Evolutionary conservation across 2,888 invertebrate genomes (phyloP), one percentile per base, ranked within the genome.

Genomic region (Yponomeuta sedellus): DNA sequence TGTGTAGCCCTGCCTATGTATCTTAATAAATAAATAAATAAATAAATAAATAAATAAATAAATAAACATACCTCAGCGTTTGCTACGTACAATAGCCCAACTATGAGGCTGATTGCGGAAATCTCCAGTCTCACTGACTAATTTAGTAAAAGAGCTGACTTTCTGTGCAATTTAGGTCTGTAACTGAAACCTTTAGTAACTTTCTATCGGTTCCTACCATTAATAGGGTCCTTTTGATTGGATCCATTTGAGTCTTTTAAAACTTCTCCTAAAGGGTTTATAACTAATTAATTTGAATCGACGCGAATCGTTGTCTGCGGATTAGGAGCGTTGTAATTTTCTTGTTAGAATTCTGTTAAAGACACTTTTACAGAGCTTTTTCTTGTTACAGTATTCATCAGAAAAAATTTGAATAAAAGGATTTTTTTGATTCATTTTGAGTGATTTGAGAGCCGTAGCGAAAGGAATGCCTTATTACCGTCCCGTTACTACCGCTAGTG

Each of bases 261-360:
- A 52, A 52, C 44, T 52, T 52, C 44, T 52, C 44, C 44, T 4
- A 52, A 52, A 52, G 44, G 44, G 44, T 52, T 52, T 52, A 16
- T 52, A 52, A 52, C 44, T 52, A 52, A 52, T 52, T 52, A 52
- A 52, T 52, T 52, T 16, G 44, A 52, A 52, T 52, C 44, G 44
- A 52, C 44, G 44, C 8, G 16, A 52, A 52, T 52, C 16, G 44
- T 52, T 52, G 44, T 12, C 44, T 6, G 16, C 44, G 44, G 44
- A 52, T 52, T 52, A 52, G 44, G 44, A 16, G 16, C 44, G 16
- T 34, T 34, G 10, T 52, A 16, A 52, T 52, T 52, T 52, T 52
- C 12, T 52, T 52, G 16, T 16, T 52, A 16, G 44, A 52, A 52
- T 52, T 52, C 16, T 16, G 44, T 16, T 12, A 16, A 12, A 52